Percentiles rank a stretch among this genome's conserved stretches.
Evolutionary conservation across 2,797 vertebrate species (phyloP).

Genomic region (Thunnus albacares): DNA sequence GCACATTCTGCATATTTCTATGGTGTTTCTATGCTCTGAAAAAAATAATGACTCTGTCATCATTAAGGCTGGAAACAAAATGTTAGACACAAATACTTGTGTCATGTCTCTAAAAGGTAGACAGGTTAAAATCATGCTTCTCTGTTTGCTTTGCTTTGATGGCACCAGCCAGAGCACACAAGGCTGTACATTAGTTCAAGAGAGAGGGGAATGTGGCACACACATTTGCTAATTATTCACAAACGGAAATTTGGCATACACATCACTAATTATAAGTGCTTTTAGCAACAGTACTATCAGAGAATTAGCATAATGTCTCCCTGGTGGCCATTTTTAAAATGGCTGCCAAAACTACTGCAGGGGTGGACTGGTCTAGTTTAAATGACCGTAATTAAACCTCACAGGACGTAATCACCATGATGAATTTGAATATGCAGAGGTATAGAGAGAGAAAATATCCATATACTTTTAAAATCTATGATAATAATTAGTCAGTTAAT

Average conservation of each 20-base stretch:
- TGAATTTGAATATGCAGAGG: conserved; percentile 35
- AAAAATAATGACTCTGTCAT: background rate
- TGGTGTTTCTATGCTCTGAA: background rate
- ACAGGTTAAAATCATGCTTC: background rate
- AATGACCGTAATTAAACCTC: conserved; percentile 63
- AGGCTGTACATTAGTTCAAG: conserved; percentile 3
- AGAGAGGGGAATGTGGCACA: conserved; percentile 41
- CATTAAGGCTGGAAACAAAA: background rate
- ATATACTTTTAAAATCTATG: background rate
- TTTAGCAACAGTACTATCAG: conserved; percentile 67
- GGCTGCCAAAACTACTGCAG: conserved; percentile 59
- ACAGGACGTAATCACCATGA: conserved; percentile 47
- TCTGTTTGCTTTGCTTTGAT: background rate
- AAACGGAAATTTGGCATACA: conserved; percentile 48
- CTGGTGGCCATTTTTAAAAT: conserved; percentile 66
- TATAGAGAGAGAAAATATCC: background rate
- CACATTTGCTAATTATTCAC: conserved; percentile 59
- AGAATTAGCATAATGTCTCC: conserved; percentile 69
- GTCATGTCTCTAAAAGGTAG: background rate
- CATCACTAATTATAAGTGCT: conserved; percentile 67
- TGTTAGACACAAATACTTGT: background rate
- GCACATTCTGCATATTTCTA: background rate
- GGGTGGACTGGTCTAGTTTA: conserved; percentile 41
- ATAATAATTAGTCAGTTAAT: background rate
- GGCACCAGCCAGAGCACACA: background rate